These are phyloP conservation scores for Nothoprocta perdicaria DNA, from an alignment of 2,113 vertebrate genomes.

Conservation along the genomic window DNA sequence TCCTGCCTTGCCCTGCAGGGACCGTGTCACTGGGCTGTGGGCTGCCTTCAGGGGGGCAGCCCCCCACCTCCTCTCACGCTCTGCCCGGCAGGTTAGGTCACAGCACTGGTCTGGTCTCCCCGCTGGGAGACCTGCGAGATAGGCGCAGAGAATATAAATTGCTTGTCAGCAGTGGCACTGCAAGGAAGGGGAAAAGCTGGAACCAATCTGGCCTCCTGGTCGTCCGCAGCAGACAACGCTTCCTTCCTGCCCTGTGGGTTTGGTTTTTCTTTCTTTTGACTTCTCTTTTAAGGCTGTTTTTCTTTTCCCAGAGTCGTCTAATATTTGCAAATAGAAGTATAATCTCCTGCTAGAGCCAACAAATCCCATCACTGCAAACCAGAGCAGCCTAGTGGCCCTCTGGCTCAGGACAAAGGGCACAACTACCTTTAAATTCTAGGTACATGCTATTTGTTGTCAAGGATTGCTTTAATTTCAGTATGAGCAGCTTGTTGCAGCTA, in stretches of 20 bases:
- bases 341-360: neutral
- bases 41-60: neutral
- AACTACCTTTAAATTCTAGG: neutral
- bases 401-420: neutral
- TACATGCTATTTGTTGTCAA: neutral
- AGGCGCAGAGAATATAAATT: neutral
- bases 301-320: neutral
- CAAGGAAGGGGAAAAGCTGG: neutral
- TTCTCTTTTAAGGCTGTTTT: neutral
- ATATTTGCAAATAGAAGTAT: neutral
- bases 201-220: neutral
- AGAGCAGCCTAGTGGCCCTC: neutral
- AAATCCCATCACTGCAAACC: neutral
- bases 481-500: neutral
- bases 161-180: neutral
- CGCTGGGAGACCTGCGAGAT: neutral
- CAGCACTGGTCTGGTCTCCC: neutral
- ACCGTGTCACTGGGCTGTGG: neutral
- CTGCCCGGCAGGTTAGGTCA: neutral
- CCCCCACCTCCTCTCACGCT: neutral
- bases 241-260: neutral
- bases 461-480: neutral
- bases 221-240: neutral
- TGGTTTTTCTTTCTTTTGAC: neutral
- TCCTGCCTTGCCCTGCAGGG: neutral